Conservation (phyloP, 92 coral and sea anemone genomes). For the Blastomussa wellsi region DNA sequence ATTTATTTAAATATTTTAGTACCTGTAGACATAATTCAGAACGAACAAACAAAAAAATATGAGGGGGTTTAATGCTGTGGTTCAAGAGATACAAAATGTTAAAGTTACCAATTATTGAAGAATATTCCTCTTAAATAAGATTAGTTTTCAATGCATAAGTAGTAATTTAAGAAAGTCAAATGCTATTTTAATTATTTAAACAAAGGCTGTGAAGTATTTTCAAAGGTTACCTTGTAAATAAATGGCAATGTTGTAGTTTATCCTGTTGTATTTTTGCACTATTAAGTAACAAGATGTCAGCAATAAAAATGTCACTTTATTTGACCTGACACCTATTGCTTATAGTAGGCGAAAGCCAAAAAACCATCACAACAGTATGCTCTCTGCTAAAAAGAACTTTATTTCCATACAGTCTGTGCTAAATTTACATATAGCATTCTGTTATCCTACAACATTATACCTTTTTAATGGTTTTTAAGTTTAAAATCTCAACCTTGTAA, state of each 20-base stretch:
- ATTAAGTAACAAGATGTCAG: neutral
- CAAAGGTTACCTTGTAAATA: slow-evolving; percentile 17
- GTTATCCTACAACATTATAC: neutral
- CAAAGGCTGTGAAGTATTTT: slow-evolving; percentile 28
- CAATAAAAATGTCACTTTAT: neutral
- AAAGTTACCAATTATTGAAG: neutral
- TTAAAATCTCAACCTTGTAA: neutral
- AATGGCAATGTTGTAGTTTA: slow-evolving; percentile 9
- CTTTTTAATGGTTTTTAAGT: no score
- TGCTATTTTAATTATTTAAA: slow-evolving; percentile 26
- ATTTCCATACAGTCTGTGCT: neutral
- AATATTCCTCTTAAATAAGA: neutral
- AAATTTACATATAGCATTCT: neutral
- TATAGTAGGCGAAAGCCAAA: neutral
- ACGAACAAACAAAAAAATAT: neutral
- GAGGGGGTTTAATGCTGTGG: neutral
- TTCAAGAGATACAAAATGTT: neutral
- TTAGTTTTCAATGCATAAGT: neutral
- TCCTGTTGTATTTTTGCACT: neutral
- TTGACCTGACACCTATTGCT: neutral
- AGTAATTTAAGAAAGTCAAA: neutral
- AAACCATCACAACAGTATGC: neutral
- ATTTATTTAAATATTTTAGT: neutral
- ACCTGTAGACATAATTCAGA: neutral
- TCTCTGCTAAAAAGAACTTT: neutral